phyloP scores from a whole-genome alignment of 2,888 invertebrate genomes.

The Gryllus longicercus region DNA sequence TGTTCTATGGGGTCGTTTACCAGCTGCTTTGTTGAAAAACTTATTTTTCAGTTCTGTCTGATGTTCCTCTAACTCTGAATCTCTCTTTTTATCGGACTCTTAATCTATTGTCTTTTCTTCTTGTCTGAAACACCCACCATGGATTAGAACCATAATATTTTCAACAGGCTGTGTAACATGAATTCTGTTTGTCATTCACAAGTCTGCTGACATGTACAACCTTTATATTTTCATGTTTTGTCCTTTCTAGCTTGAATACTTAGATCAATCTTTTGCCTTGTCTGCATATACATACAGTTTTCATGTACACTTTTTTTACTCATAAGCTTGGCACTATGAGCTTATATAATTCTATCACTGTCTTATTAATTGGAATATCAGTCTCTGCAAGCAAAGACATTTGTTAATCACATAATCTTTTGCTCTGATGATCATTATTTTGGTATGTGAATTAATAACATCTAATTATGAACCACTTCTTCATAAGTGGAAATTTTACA shows the following conservation, averaged over 20 bases:
- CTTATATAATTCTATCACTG: not conserved
- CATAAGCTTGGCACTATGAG: not conserved
- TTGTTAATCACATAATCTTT: no score
- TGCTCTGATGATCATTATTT: no score
- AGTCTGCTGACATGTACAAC: not conserved
- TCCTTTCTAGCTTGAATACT: not conserved
- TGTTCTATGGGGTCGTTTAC: not conserved
- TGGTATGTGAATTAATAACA: no score
- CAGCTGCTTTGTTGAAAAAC: not conserved
- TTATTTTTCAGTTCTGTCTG: not conserved
- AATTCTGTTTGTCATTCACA: conserved; percentile 1
- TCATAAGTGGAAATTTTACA: not conserved
- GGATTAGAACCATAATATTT: conserved; percentile 17
- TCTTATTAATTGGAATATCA: not conserved
- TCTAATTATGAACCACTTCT: no score
- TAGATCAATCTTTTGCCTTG: not conserved
- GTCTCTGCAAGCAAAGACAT: not conserved
- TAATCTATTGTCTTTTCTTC: conserved; percentile 17
- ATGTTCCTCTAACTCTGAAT: not conserved
- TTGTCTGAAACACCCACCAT: not conserved
- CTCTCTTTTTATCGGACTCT: not conserved
- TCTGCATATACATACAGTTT: not conserved
- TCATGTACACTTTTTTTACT: conserved; percentile 3
- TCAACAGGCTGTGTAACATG: not conserved
- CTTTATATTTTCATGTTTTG: not conserved